Percentiles rank a stretch among this genome's conserved stretches.
Evolutionary conservation across 1,140 invertebrate species (phyloP).

Genomic region (Steinernema feltiae): DNA sequence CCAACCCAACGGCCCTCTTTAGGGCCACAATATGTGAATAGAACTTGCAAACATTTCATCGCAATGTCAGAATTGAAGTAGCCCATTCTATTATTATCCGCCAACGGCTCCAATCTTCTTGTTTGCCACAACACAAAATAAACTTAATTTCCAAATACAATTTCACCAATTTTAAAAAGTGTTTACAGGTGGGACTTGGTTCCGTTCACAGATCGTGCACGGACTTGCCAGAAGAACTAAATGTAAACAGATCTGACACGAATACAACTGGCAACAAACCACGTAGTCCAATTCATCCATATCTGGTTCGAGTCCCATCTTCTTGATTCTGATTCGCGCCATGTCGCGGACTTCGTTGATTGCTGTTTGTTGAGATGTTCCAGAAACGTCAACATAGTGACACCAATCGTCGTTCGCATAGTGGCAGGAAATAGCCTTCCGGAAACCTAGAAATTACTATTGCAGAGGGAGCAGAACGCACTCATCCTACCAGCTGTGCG

Average conservation of each 20-base stretch:
- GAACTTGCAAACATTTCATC: not conserved
- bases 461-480: no score
- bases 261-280: not conserved
- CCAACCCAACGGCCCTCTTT: constrained; percentile 12
- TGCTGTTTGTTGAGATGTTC: constrained; percentile 61
- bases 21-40: not conserved
- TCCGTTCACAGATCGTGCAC: constrained; percentile 55
- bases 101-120: no score
- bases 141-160: no score
- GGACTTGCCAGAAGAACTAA: constrained; percentile 53
- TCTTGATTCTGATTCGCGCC: constrained; percentile 55
- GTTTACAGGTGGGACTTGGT: constrained; percentile 51
- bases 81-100: no score
- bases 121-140: no score
- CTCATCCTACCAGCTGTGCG: constrained; percentile 64
- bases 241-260: constrained; percentile 1
- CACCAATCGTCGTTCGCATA: constrained; percentile 69
- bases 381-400: constrained; percentile 58
- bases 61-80: not conserved
- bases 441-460: constrained; percentile 53
- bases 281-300: constrained; percentile 35
- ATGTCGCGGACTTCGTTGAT: constrained; percentile 68
- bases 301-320: constrained; percentile 36
- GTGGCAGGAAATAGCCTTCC: constrained; percentile 75
- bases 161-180: no score